phyloP scores from a whole-genome alignment of 2,888 invertebrate species.

The Notocelia uddmanniana region DNA sequence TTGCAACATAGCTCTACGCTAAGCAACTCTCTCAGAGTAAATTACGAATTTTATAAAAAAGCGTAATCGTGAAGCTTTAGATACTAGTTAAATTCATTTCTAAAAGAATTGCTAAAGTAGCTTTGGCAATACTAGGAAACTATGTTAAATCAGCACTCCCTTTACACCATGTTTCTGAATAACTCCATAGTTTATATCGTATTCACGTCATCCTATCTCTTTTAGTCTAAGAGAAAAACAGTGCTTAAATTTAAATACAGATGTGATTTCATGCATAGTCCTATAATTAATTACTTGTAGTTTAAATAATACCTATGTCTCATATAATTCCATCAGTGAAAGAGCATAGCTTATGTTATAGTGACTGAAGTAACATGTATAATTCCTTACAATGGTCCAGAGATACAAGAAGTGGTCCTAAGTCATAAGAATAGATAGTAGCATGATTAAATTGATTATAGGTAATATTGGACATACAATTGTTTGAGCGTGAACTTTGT shows the following conservation, averaged over 20 bases:
- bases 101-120: slow-evolving; percentile 38
- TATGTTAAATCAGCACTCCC: slow-evolving; percentile 30
- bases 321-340: slow-evolving; percentile 21
- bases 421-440: slow-evolving; percentile 50
- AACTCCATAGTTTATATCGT: neutral
- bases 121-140: slow-evolving; percentile 36
- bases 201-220: slow-evolving; percentile 41
- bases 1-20: slow-evolving; percentile 60
- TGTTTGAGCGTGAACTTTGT: neutral
- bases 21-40: slow-evolving; percentile 55
- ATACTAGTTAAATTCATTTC: slow-evolving; percentile 34
- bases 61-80: slow-evolving; percentile 39
- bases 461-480: slow-evolving; percentile 10
- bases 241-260: slow-evolving; percentile 39
- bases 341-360: slow-evolving; percentile 7
- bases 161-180: slow-evolving; percentile 1
- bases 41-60: slow-evolving; percentile 31
- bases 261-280: slow-evolving; percentile 41
- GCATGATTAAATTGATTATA: too few relatives aligned
- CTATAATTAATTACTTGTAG: slow-evolving; percentile 12
- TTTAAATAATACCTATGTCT: slow-evolving; percentile 20
- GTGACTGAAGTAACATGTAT: slow-evolving; percentile 18
- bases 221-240: slow-evolving; percentile 29
- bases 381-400: slow-evolving; percentile 52
- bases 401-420: slow-evolving; percentile 54